A percentile compares a stretch with the other conserved stretches of the same genome.
These are phyloP conservation scores for Germaria angustata DNA, from an alignment of 2,888 invertebrate species.

Conservation along the genomic window DNA sequence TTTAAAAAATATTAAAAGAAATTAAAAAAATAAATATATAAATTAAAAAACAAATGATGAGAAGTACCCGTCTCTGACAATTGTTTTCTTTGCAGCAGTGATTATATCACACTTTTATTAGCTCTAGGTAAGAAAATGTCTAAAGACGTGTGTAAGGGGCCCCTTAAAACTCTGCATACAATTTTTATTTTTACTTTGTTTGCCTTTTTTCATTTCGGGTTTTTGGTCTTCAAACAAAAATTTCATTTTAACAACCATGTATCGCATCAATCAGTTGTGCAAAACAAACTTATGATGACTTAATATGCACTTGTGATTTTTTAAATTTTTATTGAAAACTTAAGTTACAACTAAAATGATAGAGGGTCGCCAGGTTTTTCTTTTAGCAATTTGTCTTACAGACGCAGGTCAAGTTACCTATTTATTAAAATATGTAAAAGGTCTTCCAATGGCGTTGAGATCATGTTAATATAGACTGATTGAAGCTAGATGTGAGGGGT, in stretches of 20 bases:
- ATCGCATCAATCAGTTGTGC: slow-evolving; percentile 20
- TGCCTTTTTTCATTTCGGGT: not conserved
- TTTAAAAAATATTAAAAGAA: not conserved
- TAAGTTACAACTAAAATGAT: too few species aligned
- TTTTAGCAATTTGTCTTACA: too few species aligned
- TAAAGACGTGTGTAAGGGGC: not conserved
- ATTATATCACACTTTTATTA: slow-evolving; percentile 59
- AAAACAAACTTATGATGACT: not conserved
- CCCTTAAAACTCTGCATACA: not conserved
- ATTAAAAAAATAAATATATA: not conserved
- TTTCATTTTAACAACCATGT: not conserved
- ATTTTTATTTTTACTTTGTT: not conserved
- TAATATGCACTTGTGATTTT: not conserved
- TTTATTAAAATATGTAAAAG: too few species aligned
- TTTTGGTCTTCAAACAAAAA: slow-evolving; percentile 10
- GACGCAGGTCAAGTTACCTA: too few species aligned
- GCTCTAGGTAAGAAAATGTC: not conserved
- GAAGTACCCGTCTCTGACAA: not conserved
- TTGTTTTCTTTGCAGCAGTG: too few species aligned
- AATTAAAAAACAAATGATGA: not conserved
- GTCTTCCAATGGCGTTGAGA: too few species aligned
- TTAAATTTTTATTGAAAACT: not conserved
- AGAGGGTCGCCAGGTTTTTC: too few species aligned
- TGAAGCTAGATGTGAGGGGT: too few species aligned
- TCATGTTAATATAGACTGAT: too few species aligned